Base-by-base conservation (phyloP, 2,888 invertebrate genomes). In the Horisme vitalbata region DNA sequence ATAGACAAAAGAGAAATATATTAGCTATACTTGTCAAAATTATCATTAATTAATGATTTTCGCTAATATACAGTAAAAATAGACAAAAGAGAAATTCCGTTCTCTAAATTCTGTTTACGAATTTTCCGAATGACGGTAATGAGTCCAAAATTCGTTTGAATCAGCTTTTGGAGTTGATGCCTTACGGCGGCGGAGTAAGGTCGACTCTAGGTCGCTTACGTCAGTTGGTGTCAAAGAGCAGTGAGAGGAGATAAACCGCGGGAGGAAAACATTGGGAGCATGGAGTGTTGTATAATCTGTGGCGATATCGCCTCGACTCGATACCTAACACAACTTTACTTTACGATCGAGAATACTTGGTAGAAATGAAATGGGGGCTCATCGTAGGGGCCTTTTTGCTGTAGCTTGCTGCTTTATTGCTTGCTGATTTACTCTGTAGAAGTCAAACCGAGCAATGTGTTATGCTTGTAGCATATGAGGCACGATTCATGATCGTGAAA, bases 161-260 rank as follows among this genome's bases (percentile, higher is more conserved):
- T 36, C 43, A 53, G 56, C 30, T 47, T 54, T 26, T 49, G 55
- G 55, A 83, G 59, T 68, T 63, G 51, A 55, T 49, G 58, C 73
- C 67, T 71, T 83, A 72, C 41, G 0, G 2, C 8, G 33, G 39
- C 1, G 32, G 10, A 33, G 67, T 82, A 86, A 71, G 75, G 84
- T 75, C 64, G 70, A 72, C 55, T 65, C 55, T 54, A 68, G 62
- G 71, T 73, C 73, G 75, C 63, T 55, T 68, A 71, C 80, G 78
- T 83, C 83, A 83, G 75, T 61, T 71, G 75, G 78, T 85, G 87
- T 87, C 87, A 87, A 83, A 88, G 86, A 88, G 86, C 82, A 57
- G 41, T 45, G 44, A 45, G 24, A 13, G 75, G 76, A 84, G 83
- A 84, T 84, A 83, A 83, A 80, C 71, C 74, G 73, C 70, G 66